phyloP scores from a whole-genome alignment of 1,140 invertebrate species.

The Brachystomella parvula region DNA sequence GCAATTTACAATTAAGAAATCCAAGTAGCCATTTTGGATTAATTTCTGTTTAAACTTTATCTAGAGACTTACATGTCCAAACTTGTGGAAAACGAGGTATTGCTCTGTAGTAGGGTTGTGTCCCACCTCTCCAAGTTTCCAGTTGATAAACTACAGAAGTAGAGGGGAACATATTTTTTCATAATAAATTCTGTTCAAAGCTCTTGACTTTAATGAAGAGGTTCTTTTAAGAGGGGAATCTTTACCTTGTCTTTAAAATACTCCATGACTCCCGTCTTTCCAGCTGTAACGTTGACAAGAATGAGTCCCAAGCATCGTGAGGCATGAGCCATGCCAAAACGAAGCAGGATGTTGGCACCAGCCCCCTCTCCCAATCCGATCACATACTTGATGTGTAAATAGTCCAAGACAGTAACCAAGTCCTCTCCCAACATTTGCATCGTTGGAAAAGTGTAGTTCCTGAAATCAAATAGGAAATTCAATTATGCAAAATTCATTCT shows the following conservation, averaged over 20 bases:
- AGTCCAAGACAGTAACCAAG: slow-evolving; percentile 69
- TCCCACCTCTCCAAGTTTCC: slow-evolving; percentile 52
- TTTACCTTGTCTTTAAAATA: slow-evolving; percentile 71
- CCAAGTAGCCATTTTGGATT: slow-evolving; percentile 8
- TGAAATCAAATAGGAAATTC: slow-evolving; percentile 35
- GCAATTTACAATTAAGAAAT: too few relatives aligned
- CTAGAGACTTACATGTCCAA: slow-evolving; percentile 69
- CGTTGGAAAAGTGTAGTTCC: slow-evolving; percentile 68
- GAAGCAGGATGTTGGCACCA: slow-evolving; percentile 75
- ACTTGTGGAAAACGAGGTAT: slow-evolving; percentile 80
- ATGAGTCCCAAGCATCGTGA: slow-evolving; percentile 65
- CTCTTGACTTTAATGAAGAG: background rate
- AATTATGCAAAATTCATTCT: background rate
- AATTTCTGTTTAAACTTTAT: background rate
- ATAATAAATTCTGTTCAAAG: background rate
- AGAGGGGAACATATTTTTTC: background rate
- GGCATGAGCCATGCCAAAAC: slow-evolving; percentile 72
- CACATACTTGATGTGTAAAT: slow-evolving; percentile 66
- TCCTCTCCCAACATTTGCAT: slow-evolving; percentile 77
- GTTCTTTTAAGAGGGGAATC: background rate
- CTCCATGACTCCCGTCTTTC: slow-evolving; percentile 76
- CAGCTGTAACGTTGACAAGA: slow-evolving; percentile 79
- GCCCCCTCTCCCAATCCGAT: slow-evolving; percentile 81
- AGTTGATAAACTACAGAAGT: slow-evolving; percentile 58
- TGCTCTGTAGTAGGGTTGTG: slow-evolving; percentile 70